Percentiles rank a stretch among this genome's conserved stretches.
Conservation (phyloP, 2,113 vertebrate genomes). For the Tragulus kanchil region DNA sequence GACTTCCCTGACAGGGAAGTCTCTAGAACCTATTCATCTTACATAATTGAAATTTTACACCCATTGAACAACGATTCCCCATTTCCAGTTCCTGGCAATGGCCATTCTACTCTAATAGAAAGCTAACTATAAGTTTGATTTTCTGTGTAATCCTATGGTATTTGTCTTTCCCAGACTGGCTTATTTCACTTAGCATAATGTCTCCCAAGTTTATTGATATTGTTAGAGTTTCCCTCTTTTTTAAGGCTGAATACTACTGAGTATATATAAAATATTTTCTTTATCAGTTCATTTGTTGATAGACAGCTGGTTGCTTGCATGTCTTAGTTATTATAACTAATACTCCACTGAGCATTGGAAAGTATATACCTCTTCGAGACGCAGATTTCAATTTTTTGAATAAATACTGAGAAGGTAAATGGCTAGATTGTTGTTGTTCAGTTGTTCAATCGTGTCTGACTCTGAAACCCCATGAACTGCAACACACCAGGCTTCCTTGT, state of each 20-base stretch:
- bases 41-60: background rate
- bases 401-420: background rate
- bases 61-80: background rate
- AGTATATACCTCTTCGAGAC: background rate
- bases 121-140: background rate
- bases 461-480: too few relatives aligned
- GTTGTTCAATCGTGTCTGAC: too few relatives aligned
- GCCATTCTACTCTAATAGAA: background rate
- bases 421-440: background rate
- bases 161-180: background rate
- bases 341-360: background rate
- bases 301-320: background rate
- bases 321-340: background rate
- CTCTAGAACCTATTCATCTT: background rate
- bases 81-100: background rate
- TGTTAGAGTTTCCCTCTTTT: background rate
- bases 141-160: background rate
- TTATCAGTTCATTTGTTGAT: background rate
- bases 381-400: background rate
- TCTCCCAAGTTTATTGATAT: background rate
- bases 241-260: background rate
- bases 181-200: background rate
- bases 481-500: too few relatives aligned
- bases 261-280: background rate
- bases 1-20: too few relatives aligned